A percentile compares a stretch with the other conserved stretches of the same genome.
Conservation (phyloP, 2,888 invertebrate genomes). For the Thera britannica region DNA sequence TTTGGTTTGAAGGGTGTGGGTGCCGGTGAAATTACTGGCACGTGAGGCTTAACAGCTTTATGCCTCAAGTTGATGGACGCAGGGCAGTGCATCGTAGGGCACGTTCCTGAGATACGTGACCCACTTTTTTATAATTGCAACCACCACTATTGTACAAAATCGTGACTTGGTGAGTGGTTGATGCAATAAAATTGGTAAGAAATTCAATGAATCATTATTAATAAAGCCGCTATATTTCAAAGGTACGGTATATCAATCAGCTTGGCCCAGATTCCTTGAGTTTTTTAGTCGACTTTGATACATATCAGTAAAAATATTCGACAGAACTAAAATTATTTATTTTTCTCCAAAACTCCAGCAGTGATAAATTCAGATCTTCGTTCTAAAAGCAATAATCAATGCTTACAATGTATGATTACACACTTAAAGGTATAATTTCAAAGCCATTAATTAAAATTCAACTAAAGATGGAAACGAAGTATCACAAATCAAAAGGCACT, state of each 20-base stretch:
- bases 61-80: too few relatives aligned
- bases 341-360: slow-evolving; percentile 41
- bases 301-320: slow-evolving; percentile 26
- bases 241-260: slow-evolving; percentile 17
- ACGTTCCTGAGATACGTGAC: too few relatives aligned
- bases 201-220: slow-evolving; percentile 15
- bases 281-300: slow-evolving; percentile 21
- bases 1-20: too few relatives aligned
- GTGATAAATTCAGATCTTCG: slow-evolving; percentile 63
- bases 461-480: slow-evolving; percentile 79
- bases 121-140: too few relatives aligned
- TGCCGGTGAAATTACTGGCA: too few relatives aligned
- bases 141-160: too few relatives aligned
- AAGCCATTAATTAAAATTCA: slow-evolving; percentile 82
- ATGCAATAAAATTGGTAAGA: neutral
- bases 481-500: slow-evolving; percentile 79
- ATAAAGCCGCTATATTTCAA: slow-evolving; percentile 10
- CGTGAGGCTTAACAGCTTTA: too few relatives aligned
- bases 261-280: slow-evolving; percentile 17
- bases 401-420: slow-evolving; percentile 75
- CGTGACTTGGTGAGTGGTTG: neutral
- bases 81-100: too few relatives aligned
- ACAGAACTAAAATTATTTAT: slow-evolving; percentile 33
- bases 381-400: slow-evolving; percentile 78
- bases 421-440: slow-evolving; percentile 74